Conservation (phyloP, 1,140 invertebrate genomes). For the Drosophila tani region DNA sequence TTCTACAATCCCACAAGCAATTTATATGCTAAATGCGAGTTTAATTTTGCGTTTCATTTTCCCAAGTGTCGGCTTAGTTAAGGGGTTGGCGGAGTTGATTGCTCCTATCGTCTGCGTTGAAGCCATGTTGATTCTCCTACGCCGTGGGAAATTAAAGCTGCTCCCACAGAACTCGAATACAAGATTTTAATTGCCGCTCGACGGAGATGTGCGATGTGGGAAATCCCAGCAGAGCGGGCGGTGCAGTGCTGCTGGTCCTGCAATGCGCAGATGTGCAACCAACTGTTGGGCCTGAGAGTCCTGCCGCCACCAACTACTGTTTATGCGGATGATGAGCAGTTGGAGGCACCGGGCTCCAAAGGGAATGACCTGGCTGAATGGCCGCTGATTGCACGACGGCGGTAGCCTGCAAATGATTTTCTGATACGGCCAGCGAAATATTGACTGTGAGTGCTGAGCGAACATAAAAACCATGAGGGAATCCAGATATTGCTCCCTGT, state of each 20-base stretch:
- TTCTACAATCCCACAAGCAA: neutral
- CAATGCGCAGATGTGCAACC: conserved; percentile 66
- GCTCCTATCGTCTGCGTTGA: conserved; percentile 26
- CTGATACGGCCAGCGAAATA: conserved; percentile 28
- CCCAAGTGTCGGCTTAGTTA: conserved; percentile 14
- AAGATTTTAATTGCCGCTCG: conserved; percentile 77
- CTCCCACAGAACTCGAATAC: conserved; percentile 59
- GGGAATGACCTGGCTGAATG: conserved; percentile 63
- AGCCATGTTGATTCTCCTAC: conserved; percentile 54
- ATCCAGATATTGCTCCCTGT: conserved; percentile 1
- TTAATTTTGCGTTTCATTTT: neutral
- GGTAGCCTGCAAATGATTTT: conserved; percentile 27
- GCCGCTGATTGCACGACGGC: conserved; percentile 50
- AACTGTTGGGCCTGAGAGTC: conserved; percentile 64
- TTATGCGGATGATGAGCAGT: conserved; percentile 36
- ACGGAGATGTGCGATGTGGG: conserved; percentile 24
- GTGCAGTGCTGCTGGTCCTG: conserved; percentile 11
- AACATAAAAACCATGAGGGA: conserved; percentile 23
- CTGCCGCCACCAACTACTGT: conserved; percentile 18
- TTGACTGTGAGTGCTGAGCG: conserved; percentile 24
- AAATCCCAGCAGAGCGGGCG: conserved; percentile 12
- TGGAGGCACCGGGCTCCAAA: conserved; percentile 12
- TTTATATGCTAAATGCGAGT: conserved; percentile 4
- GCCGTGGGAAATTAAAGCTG: conserved; percentile 78
- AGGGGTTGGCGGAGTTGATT: conserved; percentile 13